Evolutionary conservation across 2,888 invertebrate species (phyloP).

Genomic region (Sesia apiformis): DNA sequence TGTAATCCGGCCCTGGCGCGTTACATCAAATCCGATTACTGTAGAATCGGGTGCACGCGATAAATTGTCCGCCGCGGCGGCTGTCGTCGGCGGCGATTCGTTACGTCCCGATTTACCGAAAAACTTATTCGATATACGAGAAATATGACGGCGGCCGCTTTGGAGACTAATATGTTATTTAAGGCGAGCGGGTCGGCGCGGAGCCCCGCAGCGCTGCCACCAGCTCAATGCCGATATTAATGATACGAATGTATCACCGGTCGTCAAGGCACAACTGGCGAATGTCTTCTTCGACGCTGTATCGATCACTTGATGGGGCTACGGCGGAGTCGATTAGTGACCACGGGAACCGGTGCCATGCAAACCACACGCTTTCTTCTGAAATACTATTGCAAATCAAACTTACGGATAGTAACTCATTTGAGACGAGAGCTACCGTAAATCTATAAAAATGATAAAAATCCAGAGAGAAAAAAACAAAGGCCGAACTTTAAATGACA

Average conservation of each 20-base stretch:
- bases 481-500: conserved; percentile 21
- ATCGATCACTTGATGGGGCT: conserved; percentile 21
- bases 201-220: conserved; percentile 60
- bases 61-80: conserved; percentile 49
- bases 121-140: conserved; percentile 44
- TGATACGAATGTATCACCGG: conserved; percentile 49
- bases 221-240: conserved; percentile 61
- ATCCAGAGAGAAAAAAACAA: conserved; percentile 19
- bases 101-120: conserved; percentile 60
- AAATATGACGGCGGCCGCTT: conserved; percentile 62
- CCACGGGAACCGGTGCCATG: neutral
- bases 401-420: too few relatives aligned
- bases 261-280: conserved; percentile 32
- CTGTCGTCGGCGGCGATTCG: conserved; percentile 62
- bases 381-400: too few relatives aligned
- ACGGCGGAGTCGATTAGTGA: conserved; percentile 3
- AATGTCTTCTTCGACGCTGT: conserved; percentile 41
- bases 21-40: conserved; percentile 55
- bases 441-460: neutral
- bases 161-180: conserved; percentile 65
- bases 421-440: conserved; percentile 4
- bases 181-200: conserved; percentile 36
- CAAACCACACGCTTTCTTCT: neutral
- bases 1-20: conserved; percentile 11
- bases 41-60: conserved; percentile 53